Percentiles rank a stretch among this genome's conserved stretches.
Evolutionary conservation across 2,113 vertebrate species (phyloP).

Genomic region (human (Homo sapiens)): DNA sequence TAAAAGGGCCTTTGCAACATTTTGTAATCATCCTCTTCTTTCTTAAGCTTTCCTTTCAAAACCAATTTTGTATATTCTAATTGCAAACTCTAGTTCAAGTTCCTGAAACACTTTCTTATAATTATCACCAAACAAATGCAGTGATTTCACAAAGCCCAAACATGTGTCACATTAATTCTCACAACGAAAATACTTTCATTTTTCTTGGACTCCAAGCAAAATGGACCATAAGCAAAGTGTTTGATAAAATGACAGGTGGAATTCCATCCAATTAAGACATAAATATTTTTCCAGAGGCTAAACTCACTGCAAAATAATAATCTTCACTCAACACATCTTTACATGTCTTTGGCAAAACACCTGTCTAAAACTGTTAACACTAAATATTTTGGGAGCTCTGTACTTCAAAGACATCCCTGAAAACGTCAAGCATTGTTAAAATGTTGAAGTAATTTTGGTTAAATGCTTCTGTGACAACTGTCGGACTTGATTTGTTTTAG

Average conservation of each 20-base stretch:
- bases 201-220: slow-evolving; percentile 79
- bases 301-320: slow-evolving; percentile 85
- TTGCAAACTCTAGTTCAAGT: slow-evolving; percentile 63
- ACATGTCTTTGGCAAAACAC: slow-evolving; percentile 86
- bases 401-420: slow-evolving; percentile 86
- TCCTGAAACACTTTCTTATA: slow-evolving; percentile 63
- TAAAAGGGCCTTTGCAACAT: neutral
- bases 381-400: slow-evolving; percentile 85
- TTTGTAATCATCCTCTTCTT: neutral
- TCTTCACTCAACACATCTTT: slow-evolving; percentile 86
- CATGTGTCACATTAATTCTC: slow-evolving; percentile 78
- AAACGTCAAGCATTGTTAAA: slow-evolving; percentile 84
- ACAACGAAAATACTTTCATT: slow-evolving; percentile 78
- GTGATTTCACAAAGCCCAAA: slow-evolving; percentile 76
- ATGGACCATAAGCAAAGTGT: slow-evolving; percentile 78
- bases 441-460: slow-evolving; percentile 86
- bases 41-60: slow-evolving; percentile 46
- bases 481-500: slow-evolving; percentile 86
- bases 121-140: slow-evolving; percentile 75
- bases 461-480: slow-evolving; percentile 89
- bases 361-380: slow-evolving; percentile 88
- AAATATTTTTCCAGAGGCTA: slow-evolving; percentile 87
- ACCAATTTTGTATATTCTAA: slow-evolving; percentile 61
- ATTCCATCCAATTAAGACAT: slow-evolving; percentile 84
- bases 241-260: slow-evolving; percentile 84